phyloP scores from a whole-genome alignment of 2,888 invertebrate genomes.

The Campoplex capitator region DNA sequence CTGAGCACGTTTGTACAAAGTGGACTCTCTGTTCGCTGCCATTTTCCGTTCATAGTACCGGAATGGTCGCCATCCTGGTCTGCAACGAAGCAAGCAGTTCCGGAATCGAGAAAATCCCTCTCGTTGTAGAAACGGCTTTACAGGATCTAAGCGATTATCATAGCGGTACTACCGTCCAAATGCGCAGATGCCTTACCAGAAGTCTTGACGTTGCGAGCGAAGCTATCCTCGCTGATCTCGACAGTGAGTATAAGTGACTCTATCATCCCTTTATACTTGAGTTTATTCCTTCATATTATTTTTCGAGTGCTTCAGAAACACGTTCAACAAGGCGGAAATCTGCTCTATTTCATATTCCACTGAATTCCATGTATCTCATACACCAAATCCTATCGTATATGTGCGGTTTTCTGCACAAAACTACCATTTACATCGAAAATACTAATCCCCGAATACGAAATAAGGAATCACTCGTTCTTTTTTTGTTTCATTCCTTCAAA shows the following conservation, averaged over 20 bases:
- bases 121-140: slow-evolving; percentile 86
- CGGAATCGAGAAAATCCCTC: slow-evolving; percentile 86
- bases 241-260: slow-evolving; percentile 85
- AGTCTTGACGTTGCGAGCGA: slow-evolving; percentile 88
- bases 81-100: slow-evolving; percentile 88
- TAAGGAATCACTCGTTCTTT: not conserved
- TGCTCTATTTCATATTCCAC: not conserved
- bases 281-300: not conserved
- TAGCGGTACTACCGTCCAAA: slow-evolving; percentile 88
- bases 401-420: not conserved
- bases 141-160: slow-evolving; percentile 88
- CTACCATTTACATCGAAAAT: not conserved
- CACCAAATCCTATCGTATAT: not conserved
- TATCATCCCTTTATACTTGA: not conserved
- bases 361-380: not conserved
- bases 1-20: slow-evolving; percentile 31
- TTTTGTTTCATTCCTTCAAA: not conserved
- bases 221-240: slow-evolving; percentile 87
- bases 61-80: slow-evolving; percentile 87
- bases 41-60: slow-evolving; percentile 83
- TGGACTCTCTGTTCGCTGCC: slow-evolving; percentile 20
- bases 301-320: not conserved
- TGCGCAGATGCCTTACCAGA: slow-evolving; percentile 87
- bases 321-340: slow-evolving; percentile 13
- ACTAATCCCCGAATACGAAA: not conserved